Evolutionary conservation across 2,113 vertebrate species (phyloP).

Genomic region (Lucifuga dentata): DNA sequence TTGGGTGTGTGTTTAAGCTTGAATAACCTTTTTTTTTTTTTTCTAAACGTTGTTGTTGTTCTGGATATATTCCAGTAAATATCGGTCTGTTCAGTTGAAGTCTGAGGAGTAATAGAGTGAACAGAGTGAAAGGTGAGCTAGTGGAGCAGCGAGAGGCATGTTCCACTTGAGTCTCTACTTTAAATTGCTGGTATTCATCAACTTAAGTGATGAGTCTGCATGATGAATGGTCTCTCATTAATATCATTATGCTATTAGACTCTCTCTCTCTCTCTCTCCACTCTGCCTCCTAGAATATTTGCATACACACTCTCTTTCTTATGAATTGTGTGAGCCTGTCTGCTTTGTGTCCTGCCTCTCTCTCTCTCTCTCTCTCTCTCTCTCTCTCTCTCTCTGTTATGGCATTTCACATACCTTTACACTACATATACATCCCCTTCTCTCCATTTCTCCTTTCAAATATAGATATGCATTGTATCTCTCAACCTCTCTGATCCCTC

Average conservation of each 20-base stretch:
- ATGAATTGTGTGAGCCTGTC: background rate
- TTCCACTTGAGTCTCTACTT: conserved; percentile 72
- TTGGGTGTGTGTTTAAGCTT: conserved; percentile 20
- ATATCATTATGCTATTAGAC: conserved; percentile 75
- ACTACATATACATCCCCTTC: background rate
- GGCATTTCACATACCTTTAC: conserved; percentile 3
- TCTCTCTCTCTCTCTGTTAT: background rate
- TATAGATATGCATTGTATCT: conserved; percentile 10
- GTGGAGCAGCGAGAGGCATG: conserved; percentile 60
- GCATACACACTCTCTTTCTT: background rate
- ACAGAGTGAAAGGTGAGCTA: conserved; percentile 71
- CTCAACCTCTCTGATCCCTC: conserved; percentile 6
- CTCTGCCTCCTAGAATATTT: conserved; percentile 32
- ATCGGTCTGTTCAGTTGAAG: conserved; percentile 35
- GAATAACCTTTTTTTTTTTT: background rate
- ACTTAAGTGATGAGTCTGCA: conserved; percentile 76
- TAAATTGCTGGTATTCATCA: conserved; percentile 80
- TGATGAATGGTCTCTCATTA: conserved; percentile 79
- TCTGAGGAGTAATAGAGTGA: conserved; percentile 65
- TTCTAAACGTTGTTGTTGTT: conserved; percentile 26
- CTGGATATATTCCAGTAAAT: conserved; percentile 9
- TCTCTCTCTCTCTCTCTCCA: conserved; percentile 29
- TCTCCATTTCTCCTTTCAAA: conserved; percentile 1
- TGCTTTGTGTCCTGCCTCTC: background rate
- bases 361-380: background rate